Evolutionary conservation across 2,888 invertebrate genomes (phyloP).

Genomic region (Drosophila maculinotata): DNA sequence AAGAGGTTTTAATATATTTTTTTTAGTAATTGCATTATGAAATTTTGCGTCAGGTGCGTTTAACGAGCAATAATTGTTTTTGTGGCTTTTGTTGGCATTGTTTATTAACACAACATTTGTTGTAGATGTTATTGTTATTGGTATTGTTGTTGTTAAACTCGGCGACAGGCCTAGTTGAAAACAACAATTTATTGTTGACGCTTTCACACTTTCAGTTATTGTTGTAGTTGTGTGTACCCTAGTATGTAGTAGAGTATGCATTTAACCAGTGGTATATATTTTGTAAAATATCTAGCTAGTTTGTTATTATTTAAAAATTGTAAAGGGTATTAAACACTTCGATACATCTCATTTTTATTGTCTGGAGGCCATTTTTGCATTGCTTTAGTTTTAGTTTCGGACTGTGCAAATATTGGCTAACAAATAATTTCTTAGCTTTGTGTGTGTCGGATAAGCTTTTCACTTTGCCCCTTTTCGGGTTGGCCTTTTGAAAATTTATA

Average conservation of each 20-base stretch:
- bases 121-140: slow-evolving; percentile 7
- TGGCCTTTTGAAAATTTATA: slow-evolving; percentile 25
- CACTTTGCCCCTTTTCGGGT: slow-evolving; percentile 18
- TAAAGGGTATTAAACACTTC: slow-evolving; percentile 7
- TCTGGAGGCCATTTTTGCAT: background rate
- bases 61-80: slow-evolving; percentile 19
- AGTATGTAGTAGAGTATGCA: no score
- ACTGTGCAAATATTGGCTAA: slow-evolving; percentile 32
- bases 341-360: background rate
- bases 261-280: no score
- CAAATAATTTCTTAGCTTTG: slow-evolving; percentile 24
- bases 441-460: slow-evolving; percentile 19
- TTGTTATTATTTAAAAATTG: no score
- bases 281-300: no score
- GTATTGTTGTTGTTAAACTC: background rate
- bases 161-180: slow-evolving; percentile 21
- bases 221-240: slow-evolving; percentile 11
- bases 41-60: slow-evolving; percentile 13
- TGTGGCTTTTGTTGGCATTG: slow-evolving; percentile 8
- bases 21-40: slow-evolving; percentile 5
- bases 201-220: slow-evolving; percentile 38
- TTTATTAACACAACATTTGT: slow-evolving; percentile 20
- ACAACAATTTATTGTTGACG: slow-evolving; percentile 25
- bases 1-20: slow-evolving; percentile 2
- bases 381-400: slow-evolving; percentile 1